Base-by-base conservation (phyloP, 1,140 invertebrate genomes). In the Araneus ventricosus region DNA sequence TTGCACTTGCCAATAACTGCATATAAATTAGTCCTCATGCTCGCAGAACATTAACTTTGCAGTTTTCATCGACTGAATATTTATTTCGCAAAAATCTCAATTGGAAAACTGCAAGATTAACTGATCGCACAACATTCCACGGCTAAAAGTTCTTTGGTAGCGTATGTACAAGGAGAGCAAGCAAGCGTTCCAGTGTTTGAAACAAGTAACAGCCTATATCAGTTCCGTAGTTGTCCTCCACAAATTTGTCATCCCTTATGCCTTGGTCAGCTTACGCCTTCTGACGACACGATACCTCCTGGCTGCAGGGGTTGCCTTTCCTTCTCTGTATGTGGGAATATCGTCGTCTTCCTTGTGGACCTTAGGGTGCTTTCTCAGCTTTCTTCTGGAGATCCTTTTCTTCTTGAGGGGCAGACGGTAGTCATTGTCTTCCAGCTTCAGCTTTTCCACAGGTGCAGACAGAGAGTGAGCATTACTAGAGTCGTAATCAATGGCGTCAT, bases 301-400 rank as follows among this genome's bases (percentile, higher is more conserved):
- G 22, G 86, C 70, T 22, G 92, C 61, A 41, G 91, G 91, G 2
- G 86, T 93, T 10, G 87, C 92, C 57, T 93, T 93, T 2, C 37
- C 37, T 37, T 93, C 92, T 37, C 92, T 80, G 79, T 93, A 93
- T 8, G 92, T 93, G 27, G 92, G 92, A 34, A 93, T 89, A 7
- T 93, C 86, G 8, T 88, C 57, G 20, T 88, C 70, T 0, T 80
- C 34, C 3, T 22, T 27, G 10, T 88, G 61, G 24, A 75, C 41
- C 45, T 82, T 90, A 4, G 41, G 67, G 4, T 93, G 84, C 34
- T 79, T 87, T n/a, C 52, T 79, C 0, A 87, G n/a, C 41, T 88
- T 93, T 1, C 84, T n/a, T 30, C 82, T 87, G 8, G 45, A 7
- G 6, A 93, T 67, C 41, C 67, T 52, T 52, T 88, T 93, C 45